These are phyloP conservation scores for Laterallus jamaicensis DNA, from an alignment of 2,113 vertebrate species.

Conservation along the genomic window DNA sequence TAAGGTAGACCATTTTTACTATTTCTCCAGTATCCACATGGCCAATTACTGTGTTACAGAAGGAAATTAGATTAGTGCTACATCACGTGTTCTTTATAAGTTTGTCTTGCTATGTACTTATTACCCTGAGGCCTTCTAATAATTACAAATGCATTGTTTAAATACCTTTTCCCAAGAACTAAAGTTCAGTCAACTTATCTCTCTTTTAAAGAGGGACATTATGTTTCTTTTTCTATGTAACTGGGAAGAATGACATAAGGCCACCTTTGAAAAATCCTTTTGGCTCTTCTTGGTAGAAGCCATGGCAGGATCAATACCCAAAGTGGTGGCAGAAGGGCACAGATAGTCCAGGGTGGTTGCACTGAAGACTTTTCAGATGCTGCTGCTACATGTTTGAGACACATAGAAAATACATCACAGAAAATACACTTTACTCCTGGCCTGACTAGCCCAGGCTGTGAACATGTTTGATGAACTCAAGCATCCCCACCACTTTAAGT, in stretches of 20 bases:
- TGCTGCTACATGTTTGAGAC: background rate
- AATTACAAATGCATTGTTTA: background rate
- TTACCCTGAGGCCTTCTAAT: background rate
- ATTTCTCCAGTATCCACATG: background rate
- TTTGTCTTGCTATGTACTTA: background rate
- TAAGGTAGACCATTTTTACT: background rate
- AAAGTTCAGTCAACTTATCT: background rate
- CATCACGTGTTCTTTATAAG: background rate
- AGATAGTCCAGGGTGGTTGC: background rate
- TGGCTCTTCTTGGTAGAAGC: background rate
- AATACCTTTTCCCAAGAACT: background rate
- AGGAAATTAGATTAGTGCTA: background rate
- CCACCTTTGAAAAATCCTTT: background rate
- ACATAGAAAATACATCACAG: background rate
- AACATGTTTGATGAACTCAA: background rate
- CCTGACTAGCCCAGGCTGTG: background rate
- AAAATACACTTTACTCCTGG: background rate
- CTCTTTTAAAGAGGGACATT: background rate
- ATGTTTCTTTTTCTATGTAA: background rate
- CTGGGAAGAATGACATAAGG: fast-evolving
- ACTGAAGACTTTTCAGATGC: background rate
- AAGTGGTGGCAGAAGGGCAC: background rate
- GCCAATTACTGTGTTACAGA: background rate
- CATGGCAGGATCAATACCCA: background rate
- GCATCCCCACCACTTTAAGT: background rate